Evolutionary conservation across 2,888 invertebrate genomes (phyloP), one percentile per base, ranked within the genome.

Genomic region (Disparrhopalites patrizii): DNA sequence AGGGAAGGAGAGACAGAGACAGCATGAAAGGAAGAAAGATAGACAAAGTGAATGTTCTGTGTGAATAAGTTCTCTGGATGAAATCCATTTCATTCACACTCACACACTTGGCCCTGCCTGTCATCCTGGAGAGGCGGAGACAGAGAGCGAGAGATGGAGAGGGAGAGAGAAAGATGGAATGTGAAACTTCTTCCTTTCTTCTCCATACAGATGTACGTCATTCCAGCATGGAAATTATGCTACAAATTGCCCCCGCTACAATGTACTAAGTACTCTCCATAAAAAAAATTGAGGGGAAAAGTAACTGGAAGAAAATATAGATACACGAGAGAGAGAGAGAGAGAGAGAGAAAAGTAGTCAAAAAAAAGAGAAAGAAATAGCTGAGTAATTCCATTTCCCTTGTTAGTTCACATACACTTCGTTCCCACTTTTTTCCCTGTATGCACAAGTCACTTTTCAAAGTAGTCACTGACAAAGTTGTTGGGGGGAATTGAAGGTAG

Each of bases 31-130:
- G 28, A 20, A 3, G 28, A 23, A 23, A 23, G 51, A 13, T 7
- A 3, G 52, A 7, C 50, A 31, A 43, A 58, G 47, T 47, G 58
- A 38, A n/a, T n/a, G n/a, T n/a, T n/a, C n/a, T n/a, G n/a, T n/a
- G n/a, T 43, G 40, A 40, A 27, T 27, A 58, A 23, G 40, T 56
- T 56, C 18, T 33, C 20, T 23, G 50, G 18, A 20, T 25, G 58
- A 58, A 47, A 40, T 57, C 33, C 57, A 57, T 57, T 47, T 58
- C 58, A 58, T 58, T 58, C 58, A 47, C 58, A 58, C 58, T 58
- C 58, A 40, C 54, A 50, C 36, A 10, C 50, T 54, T 13, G 30
- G 10, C 13, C 28, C 18, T 13, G 28, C 15, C 57, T 23, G 50
- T 36, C 8, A 20, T 30, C 5, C 58, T 58, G 27, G 18, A 27